phyloP scores from a whole-genome alignment of 2,113 vertebrate species.

The Lophius piscatorius region DNA sequence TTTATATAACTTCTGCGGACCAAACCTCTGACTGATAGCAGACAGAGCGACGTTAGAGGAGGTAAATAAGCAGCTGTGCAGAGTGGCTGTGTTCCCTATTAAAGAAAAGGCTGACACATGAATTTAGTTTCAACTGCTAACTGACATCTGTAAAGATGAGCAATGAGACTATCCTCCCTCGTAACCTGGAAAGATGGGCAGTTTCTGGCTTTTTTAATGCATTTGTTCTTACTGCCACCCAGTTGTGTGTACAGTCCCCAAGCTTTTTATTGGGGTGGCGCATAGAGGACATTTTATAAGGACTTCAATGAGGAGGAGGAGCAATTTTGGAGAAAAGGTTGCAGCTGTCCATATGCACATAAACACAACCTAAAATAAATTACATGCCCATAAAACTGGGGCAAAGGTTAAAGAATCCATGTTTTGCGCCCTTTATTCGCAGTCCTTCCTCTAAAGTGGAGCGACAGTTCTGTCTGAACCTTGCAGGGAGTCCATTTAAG shows the following conservation, averaged over 20 bases:
- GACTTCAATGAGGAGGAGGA: constrained; percentile 8
- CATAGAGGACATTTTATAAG: constrained; percentile 42
- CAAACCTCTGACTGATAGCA: constrained; percentile 45
- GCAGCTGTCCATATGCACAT: constrained; percentile 39
- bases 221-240: constrained; percentile 10
- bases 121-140: constrained; percentile 49
- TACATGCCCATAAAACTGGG: constrained; percentile 32
- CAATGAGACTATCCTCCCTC: constrained; percentile 59
- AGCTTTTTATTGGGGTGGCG: constrained; percentile 54
- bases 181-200: constrained; percentile 52
- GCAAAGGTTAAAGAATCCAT: constrained; percentile 42
- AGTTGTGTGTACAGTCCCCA: constrained; percentile 7
- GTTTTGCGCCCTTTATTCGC: constrained; percentile 22
- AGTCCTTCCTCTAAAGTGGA: constrained; percentile 14
- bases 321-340: constrained; percentile 24
- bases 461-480: constrained; percentile 3
- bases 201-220: constrained; percentile 22
- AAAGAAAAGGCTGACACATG: constrained; percentile 67
- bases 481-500: constrained; percentile 27
- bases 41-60: constrained; percentile 28
- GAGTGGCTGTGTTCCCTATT: constrained; percentile 63
- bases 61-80: constrained; percentile 64
- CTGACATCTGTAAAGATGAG: constrained; percentile 75
- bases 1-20: constrained; percentile 48
- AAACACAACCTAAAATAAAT: constrained; percentile 40